Evolutionary conservation across 2,797 vertebrate genomes (phyloP).

Genomic region (Urocyon cinereoargenteus): DNA sequence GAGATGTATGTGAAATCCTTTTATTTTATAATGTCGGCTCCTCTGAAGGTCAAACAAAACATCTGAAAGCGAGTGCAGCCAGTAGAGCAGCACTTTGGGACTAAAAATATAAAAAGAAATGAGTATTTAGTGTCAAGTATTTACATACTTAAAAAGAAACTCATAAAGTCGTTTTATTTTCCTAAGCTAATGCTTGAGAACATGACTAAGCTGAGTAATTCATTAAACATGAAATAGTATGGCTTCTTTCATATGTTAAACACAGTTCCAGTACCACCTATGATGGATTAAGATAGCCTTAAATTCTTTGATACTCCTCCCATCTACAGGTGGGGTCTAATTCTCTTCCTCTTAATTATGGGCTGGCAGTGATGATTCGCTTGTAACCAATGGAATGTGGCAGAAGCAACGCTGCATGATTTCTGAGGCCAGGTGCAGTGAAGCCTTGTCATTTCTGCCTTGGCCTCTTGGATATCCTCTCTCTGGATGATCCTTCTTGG

Average conservation of each 20-base stretch:
- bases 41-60: not conserved
- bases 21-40: not conserved
- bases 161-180: not conserved
- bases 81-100: not conserved
- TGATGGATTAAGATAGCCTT: not conserved
- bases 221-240: not conserved
- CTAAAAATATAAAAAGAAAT: slow-evolving; percentile 31
- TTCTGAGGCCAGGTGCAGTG: not conserved
- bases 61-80: not conserved
- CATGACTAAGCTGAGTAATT: not conserved
- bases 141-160: slow-evolving; percentile 8
- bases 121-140: slow-evolving; percentile 9
- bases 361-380: not conserved
- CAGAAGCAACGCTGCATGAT: not conserved
- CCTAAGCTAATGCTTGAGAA: not conserved
- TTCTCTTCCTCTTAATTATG: not conserved
- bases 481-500: not conserved
- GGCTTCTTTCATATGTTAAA: slow-evolving; percentile 27
- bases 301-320: not conserved
- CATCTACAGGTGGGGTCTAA: not conserved
- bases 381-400: not conserved
- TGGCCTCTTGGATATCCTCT: not conserved
- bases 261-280: not conserved
- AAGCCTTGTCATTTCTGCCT: not conserved
- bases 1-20: slow-evolving; percentile 10